Evolutionary conservation across 2,113 vertebrate genomes (phyloP), one percentile per base, ranked within the genome.

Genomic region (Hippocampus abdominalis): DNA sequence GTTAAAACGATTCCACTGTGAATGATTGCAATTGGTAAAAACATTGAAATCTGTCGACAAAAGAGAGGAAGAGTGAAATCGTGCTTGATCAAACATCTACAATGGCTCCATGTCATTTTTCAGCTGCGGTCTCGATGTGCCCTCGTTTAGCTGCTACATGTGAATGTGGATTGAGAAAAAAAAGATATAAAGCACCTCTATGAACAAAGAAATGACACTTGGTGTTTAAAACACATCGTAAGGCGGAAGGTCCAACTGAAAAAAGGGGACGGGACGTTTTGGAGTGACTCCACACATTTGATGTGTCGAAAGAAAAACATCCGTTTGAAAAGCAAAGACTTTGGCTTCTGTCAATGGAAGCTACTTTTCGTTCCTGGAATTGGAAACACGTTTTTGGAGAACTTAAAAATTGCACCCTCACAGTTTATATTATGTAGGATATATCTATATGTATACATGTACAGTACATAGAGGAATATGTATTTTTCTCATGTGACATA

Each of bases 181-280:
- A 5, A 4, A 36, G n/a, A n/a, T n/a, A 29, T 23, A 9, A 25
- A 64, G 40, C 63, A 64, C 12, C 40, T 44, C 46, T 4, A 3
- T 2, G 3, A 46, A 46, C 42, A 64, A 64, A 64, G 13, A 27
- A 46, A 46, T 0, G 20, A 49, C 1, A 46, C 16, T 3, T 25
- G 80, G 89, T 87, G 86, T 89, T 89, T 79, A 64, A 42, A 89
- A 91, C 84, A 89, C 83, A 62, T 76, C 76, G 74, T 29, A 53
- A 81, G 65, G 73, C 36, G 25, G 23, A 57, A 56, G 27, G 20
- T 13, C 32, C 4, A 6, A 36, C 29, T 36, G 32, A 18, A 18
- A 15, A 60, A 27, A 1, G 20, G 7, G 12, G 72, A 73, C 60
- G 27, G 16, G 11, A 73, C 70, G 65, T 72, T 79, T 75, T 59